Evolutionary conservation across 2,797 vertebrate species (phyloP), one percentile per base, ranked within the genome.

Genomic region (Poecile montanus): DNA sequence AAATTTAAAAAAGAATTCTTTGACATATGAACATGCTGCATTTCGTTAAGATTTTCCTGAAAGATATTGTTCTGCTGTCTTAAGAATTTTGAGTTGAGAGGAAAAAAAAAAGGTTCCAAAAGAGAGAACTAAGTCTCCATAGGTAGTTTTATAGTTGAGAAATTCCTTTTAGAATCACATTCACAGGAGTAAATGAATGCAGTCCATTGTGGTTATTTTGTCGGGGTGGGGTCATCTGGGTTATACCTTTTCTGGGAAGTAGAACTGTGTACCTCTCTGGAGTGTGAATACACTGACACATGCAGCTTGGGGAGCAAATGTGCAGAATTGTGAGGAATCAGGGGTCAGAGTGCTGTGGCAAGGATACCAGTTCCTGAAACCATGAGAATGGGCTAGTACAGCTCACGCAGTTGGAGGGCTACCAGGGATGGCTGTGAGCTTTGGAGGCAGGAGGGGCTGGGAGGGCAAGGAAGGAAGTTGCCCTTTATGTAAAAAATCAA

Each of bases 281-380:
- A 48, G 15, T 7, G 25, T 2, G 1, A 27, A 4, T 32, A 11
- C 25, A 7, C 16, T 26, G 65, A 50, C 0, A 1, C 8, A 27
- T 12, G 30, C 38, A 51, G 16, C n/a, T 20, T 4, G 9, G 34
- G 73, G 11, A 75, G 10, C 5, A 84, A 63, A 50, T 2, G 0
- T n/a, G 15, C 42, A 14, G 12, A 57, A 58, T 6, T 4, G 0
- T 29, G 22, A 60, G 20, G 8, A 48, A 30, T 11, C 6, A 10
- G 51, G 30, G 14, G 7, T 38, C 51, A 44, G 61, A 19, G 11
- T 11, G 25, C 25, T 34, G n/a, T 34, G 48, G 10, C 7, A 50
- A 13, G 30, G 11, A 40, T 61, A 8, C 3, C 2, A 13, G 2
- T 18, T 72, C 58, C 25, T 72, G 23, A 7, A 9, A 22, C 50